Conservation (phyloP, 2,113 vertebrate species). For the Protomyctophum bolini region DNA sequence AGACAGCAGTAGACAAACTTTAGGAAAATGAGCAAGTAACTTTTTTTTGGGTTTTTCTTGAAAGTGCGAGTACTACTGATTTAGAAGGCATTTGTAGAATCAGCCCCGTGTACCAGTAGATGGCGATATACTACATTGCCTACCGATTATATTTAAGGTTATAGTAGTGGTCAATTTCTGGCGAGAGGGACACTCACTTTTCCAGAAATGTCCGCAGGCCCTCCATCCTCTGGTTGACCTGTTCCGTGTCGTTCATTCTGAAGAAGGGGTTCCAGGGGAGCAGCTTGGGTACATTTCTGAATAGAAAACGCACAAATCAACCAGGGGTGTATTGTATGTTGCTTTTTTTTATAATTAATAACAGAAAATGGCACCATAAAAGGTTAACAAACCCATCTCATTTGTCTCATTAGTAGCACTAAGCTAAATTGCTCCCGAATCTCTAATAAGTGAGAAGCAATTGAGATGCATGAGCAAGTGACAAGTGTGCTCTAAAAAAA, state of each 20-base stretch:
- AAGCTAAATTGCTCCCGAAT: too few relatives aligned
- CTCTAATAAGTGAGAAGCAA: too few relatives aligned
- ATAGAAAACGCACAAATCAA: neutral
- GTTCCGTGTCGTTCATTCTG: slow-evolving; percentile 85
- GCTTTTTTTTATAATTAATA: too few relatives aligned
- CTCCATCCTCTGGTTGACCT: slow-evolving; percentile 85
- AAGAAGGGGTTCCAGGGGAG: slow-evolving; percentile 91
- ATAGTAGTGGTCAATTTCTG: neutral
- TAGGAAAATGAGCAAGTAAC: neutral
- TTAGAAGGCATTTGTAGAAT: too few relatives aligned
- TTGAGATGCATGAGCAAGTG: neutral
- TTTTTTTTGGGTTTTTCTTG: too few relatives aligned
- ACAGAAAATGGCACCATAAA: too few relatives aligned
- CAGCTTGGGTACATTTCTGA: slow-evolving; percentile 87
- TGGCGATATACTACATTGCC: slow-evolving; percentile 21
- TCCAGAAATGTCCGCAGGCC: slow-evolving; percentile 91
- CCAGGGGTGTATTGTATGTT: neutral
- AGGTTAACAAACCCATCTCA: too few relatives aligned
- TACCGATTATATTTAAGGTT: neutral
- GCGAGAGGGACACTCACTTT: slow-evolving; percentile 77
- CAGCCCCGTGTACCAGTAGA: slow-evolving; percentile 27
- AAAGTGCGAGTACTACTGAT: too few relatives aligned
- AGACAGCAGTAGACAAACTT: neutral
- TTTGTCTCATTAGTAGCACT: too few relatives aligned
- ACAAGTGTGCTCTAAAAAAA: neutral